Percentiles rank a stretch among this genome's conserved stretches.
Conservation (phyloP, 2,888 invertebrate species). For the Pocota personata region DNA sequence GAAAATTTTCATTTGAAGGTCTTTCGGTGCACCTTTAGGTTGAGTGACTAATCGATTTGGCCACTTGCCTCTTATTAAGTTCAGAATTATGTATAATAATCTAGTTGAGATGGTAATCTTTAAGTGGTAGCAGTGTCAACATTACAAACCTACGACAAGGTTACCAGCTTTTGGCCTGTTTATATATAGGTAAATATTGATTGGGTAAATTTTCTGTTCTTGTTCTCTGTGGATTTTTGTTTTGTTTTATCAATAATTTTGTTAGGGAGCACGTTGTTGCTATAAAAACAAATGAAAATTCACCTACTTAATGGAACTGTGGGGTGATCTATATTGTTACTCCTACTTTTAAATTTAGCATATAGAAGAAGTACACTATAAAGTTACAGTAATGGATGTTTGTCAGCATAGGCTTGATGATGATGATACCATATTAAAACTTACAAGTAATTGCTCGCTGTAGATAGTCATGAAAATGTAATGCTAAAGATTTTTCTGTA, state of each 20-base stretch:
- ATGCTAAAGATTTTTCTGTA: too few relatives aligned
- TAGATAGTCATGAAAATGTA: too few relatives aligned
- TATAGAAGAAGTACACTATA: neutral
- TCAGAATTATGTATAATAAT: slow-evolving; percentile 19
- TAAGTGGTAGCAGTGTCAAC: slow-evolving; percentile 11
- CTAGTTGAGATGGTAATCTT: slow-evolving; percentile 12
- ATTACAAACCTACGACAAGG: slow-evolving; percentile 50
- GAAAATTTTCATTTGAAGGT: slow-evolving; percentile 35
- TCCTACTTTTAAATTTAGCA: neutral
- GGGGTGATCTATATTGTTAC: neutral
- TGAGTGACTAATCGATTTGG: slow-evolving; percentile 6
- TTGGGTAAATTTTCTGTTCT: neutral
- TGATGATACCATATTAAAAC: neutral
- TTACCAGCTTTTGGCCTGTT: neutral
- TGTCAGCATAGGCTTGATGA: neutral
- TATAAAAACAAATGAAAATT: slow-evolving; percentile 20
- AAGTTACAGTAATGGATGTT: neutral
- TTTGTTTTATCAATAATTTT: slow-evolving; percentile 68
- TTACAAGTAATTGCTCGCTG: neutral
- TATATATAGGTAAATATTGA: slow-evolving; percentile 25
- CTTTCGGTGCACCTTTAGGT: neutral
- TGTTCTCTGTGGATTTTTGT: neutral
- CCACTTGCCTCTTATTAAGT: slow-evolving; percentile 1
- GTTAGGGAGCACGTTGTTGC: neutral
- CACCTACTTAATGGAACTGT: neutral